These are phyloP conservation scores for Drosophila meridionalis DNA, from an alignment of 2,888 invertebrate genomes.

Conservation along the genomic window DNA sequence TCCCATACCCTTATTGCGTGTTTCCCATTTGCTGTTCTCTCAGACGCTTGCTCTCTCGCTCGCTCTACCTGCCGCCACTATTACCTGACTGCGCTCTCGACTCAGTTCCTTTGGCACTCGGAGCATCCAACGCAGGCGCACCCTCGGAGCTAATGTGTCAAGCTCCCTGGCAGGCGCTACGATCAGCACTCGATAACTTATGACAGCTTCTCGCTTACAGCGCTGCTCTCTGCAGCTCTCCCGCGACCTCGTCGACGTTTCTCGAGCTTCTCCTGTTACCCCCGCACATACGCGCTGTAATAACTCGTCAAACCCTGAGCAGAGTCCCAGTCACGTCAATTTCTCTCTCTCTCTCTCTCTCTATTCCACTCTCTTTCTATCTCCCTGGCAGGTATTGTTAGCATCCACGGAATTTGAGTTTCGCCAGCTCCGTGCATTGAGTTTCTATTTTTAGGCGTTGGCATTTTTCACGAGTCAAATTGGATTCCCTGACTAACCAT, in stretches of 20 bases:
- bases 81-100: constrained; percentile 48
- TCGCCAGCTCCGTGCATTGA: constrained; percentile 30
- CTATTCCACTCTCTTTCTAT: background rate
- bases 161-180: constrained; percentile 43
- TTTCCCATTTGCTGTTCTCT: constrained; percentile 62
- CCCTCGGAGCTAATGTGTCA: constrained; percentile 50
- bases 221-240: constrained; percentile 18
- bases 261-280: constrained; percentile 62
- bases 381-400: constrained; percentile 58
- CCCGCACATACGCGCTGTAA: constrained; percentile 60
- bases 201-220: constrained; percentile 62
- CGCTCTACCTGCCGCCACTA: constrained; percentile 35
- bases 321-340: constrained; percentile 32
- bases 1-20: constrained; percentile 78
- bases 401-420: constrained; percentile 60
- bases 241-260: constrained; percentile 24
- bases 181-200: constrained; percentile 68
- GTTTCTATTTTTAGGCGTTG: constrained; percentile 67
- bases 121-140: constrained; percentile 69
- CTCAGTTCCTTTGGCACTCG: constrained; percentile 11
- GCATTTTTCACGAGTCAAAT: constrained; percentile 70
- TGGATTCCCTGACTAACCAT: constrained; percentile 47
- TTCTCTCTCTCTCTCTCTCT: too few species aligned
- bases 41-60: constrained; percentile 34
- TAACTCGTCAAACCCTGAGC: constrained; percentile 67